Base-by-base conservation (phyloP, 1,140 invertebrate species). In the Chrysopa pallens region DNA sequence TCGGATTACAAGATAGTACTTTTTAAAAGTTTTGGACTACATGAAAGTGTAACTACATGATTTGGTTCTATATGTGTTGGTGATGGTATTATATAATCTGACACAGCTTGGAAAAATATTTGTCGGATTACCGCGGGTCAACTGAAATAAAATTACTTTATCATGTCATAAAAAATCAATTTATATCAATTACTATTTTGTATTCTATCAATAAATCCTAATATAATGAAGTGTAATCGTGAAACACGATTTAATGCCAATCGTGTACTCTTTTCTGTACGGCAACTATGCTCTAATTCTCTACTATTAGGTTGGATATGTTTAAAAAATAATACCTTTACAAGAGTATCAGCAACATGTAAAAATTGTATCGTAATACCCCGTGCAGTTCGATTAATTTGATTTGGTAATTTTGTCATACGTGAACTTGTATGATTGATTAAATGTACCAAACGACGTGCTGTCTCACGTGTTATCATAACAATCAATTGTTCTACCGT, bases 401-500 rank as follows among this genome's bases (percentile, higher is more conserved):
- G 70, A 67, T 58, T 68, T 8, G 79, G 78, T 28, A 76, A 52
- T 53, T 69, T 76, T 4, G 64, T 57, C 9, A 71, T 62, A 36
- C 69, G 49, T 17, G 52, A 55, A 38, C 70, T 64, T 1, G 72
- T 72, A 45, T 73, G 81, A 56, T 85, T 84, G 36, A 80, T 67
- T 12, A 84, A 63, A 57, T 86, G 82, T 1, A 86, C 82, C 6
- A 84, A 57, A 43, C 77, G 66, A 23, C 83, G 66, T 1, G 80
- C 78, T 0, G 76, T 73, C 60, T 86, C 82, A 6, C 82, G 61
- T 0, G 77, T 73, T 17, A 85, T 53, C 33, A 87, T 57, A 7
- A 82, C 78, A 31, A 84, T 62, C 29, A 85, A 57, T 53, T 85
- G 76, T 52, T 86, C 83, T 6, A 85, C 52, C 1, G 77, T 84